A percentile compares a stretch with the other conserved stretches of the same genome.
Evolutionary conservation across 2,888 invertebrate species (phyloP).

Genomic region (Cheilosia grossa): DNA sequence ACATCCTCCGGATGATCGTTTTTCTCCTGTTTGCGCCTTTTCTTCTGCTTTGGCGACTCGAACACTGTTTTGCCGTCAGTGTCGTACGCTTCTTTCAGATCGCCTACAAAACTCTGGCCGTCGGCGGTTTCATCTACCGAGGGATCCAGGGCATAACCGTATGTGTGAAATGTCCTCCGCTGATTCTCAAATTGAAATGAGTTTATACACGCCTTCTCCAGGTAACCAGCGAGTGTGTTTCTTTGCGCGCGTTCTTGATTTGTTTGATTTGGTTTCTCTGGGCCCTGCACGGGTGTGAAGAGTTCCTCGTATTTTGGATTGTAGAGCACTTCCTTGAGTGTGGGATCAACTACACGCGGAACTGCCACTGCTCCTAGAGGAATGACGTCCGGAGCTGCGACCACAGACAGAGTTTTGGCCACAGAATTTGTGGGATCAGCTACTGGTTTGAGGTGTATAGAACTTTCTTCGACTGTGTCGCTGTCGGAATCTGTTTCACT

Average conservation of each 20-base stretch:
- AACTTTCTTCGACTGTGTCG: constrained; percentile 83
- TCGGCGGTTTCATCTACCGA: constrained; percentile 87
- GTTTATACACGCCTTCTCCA: constrained; percentile 97
- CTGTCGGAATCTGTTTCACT: constrained; percentile 86
- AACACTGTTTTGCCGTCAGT: constrained; percentile 94
- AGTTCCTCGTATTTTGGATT: constrained; percentile 98
- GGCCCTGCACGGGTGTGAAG: constrained; percentile 95
- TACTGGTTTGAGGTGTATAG: constrained; percentile 85
- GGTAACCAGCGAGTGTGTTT: constrained; percentile 96
- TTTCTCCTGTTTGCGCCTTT: constrained; percentile 92
- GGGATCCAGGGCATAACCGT: constrained; percentile 97
- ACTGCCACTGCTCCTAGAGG: constrained; percentile 90
- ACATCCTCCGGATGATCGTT: constrained; percentile 96
- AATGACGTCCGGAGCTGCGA: constrained; percentile 92
- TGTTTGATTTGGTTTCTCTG: constrained; percentile 96
- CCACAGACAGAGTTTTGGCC: constrained; percentile 87
- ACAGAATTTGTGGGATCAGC: constrained; percentile 85
- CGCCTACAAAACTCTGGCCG: constrained; percentile 84
- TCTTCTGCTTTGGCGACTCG: constrained; percentile 90
- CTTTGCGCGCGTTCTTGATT: constrained; percentile 93
- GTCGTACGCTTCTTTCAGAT: constrained; percentile 88
- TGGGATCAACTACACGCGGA: constrained; percentile 89
- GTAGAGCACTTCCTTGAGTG: constrained; percentile 91
- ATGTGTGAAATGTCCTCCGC: constrained; percentile 95
- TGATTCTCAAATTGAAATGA: constrained; percentile 99